Base-by-base conservation (phyloP, 2,888 invertebrate species). In the Perdita meconis region DNA sequence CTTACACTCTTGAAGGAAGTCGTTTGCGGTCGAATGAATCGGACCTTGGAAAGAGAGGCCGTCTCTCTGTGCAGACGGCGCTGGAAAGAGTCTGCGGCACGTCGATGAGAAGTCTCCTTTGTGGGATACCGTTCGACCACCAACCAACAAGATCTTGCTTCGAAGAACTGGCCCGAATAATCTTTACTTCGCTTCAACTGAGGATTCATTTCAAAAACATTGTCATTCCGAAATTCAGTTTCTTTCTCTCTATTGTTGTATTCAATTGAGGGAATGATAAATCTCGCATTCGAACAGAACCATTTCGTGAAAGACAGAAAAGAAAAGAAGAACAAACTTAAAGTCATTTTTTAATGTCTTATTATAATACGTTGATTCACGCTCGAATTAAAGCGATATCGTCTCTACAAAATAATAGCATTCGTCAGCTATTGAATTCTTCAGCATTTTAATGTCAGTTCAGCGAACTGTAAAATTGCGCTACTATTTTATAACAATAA, bases 1-100 rank as follows among this genome's bases (percentile, higher is more conserved):
- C 19, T 47, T 19, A 22, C 57, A 42, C 65, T 36, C 47, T 38
- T 67, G 65, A 64, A 80, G 80, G 82, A 80, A 82, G 73, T 82
- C 53, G 77, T 82, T 82, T 80, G 82, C 61, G 77, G 82, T 77
- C 57, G 77, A 65, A 73, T 56, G 72, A 77, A 65, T 82, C 70
- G 80, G 61, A 74, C 74, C 78, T 81, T 81, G 78, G 47, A 51
- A 61, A 68, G 56, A 60, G 69, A 65, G 60, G n/a, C 64, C 55
- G 50, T 26, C 64, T 78, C 47, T n/a, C n/a, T n/a, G 59, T 40
- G 55, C 40, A 69, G 56, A 72, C 64, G 22, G 19, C 42, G 59
- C 24, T 69, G 38, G 57, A 65, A 71, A 65, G 42, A 76, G 71
- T 63, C 47, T 16, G 55, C 40, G 50, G 64, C 57, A 60, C 22